Percentiles rank a stretch among this genome's conserved stretches.
phyloP scores from a whole-genome alignment of 2,888 invertebrate genomes.

The Biston betularia region DNA sequence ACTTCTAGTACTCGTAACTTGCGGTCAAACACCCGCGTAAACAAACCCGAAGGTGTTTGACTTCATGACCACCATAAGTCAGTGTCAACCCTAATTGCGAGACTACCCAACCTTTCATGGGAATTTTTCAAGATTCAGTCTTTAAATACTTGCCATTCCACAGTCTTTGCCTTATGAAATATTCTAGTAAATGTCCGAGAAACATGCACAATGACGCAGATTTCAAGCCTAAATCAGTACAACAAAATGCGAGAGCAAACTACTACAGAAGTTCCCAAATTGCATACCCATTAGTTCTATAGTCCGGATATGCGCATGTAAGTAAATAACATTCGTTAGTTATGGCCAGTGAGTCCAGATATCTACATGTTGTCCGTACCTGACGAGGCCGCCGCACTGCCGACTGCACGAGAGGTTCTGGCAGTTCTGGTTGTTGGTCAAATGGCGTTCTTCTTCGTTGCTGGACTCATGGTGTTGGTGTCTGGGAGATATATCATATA shows the following conservation, averaged over 20 bases:
- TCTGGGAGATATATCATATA: constrained; percentile 17
- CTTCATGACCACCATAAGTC: too few relatives aligned
- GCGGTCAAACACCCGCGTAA: too few relatives aligned
- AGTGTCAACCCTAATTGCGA: too few relatives aligned
- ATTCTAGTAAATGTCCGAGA: too few relatives aligned
- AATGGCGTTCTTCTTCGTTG: constrained; percentile 43
- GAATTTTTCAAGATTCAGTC: too few relatives aligned
- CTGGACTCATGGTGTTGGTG: constrained; percentile 34
- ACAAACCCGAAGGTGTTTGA: too few relatives aligned
- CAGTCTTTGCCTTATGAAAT: too few relatives aligned
- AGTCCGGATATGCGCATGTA: constrained; percentile 13
- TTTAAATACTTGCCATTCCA: too few relatives aligned
- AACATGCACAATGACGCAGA: too few relatives aligned
- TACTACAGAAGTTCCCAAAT: not conserved
- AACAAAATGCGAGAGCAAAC: not conserved
- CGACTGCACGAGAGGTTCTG: constrained; percentile 73
- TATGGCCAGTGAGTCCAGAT: constrained; percentile 43
- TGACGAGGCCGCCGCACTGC: constrained; percentile 79
- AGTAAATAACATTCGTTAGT: constrained; percentile 9
- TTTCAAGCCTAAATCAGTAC: not conserved
- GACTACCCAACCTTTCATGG: too few relatives aligned
- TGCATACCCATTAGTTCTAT: constrained; percentile 9
- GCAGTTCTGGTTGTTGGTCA: constrained; percentile 60
- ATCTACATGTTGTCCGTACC: constrained; percentile 69
- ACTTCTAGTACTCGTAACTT: too few relatives aligned